Evolutionary conservation across 2,797 vertebrate genomes (phyloP), one percentile per base, ranked within the genome.

Genomic region (Neoniphon sammara): DNA sequence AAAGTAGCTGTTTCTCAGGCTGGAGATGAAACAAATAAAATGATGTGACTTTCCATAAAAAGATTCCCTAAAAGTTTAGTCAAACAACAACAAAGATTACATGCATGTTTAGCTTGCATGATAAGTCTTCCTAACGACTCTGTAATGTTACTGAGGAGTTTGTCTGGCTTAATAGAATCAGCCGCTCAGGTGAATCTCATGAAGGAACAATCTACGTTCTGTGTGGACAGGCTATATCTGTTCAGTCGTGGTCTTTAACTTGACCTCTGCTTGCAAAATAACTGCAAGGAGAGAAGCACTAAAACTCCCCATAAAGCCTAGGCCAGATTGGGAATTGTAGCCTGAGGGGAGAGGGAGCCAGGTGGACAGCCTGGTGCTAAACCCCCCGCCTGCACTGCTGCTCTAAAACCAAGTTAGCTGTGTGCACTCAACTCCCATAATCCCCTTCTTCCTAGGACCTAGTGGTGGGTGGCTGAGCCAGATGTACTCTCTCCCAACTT

Each of bases 321-420:
- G 60, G 7, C 47, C 70, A 79, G 56, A 59, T 73, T 76, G 58
- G 61, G 72, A 84, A 78, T 58, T 68, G 78, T 76, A 75, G 80
- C 89, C 89, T 0, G 59, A 82, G 86, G 89, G 71, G 14, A 15
- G 15, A 77, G 57, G 71, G 54, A 60, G 82, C 88, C 90, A 93
- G 90, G 86, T 92, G 92, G 84, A 70, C 78, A 66, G 80, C 60
- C 83, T 84, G 73, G 62, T 71, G 70, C 79, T 78, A 63, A 72
- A 54, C 49, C 57, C 64, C 71, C 75, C 15, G 75, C 69, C 67
- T 82, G 71, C 55, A 21, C 69, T 66, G 55, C 74, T 79, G 67
- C 81, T 81, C 63, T 71, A 64, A 86, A 85, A 88, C 77, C 60
- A 71, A 84, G 80, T 85, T 84, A 85, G 79, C 74, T 76, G 75